Evolutionary conservation across 2,797 vertebrate species (phyloP).

Genomic region (Pseudopleuronectes americanus): DNA sequence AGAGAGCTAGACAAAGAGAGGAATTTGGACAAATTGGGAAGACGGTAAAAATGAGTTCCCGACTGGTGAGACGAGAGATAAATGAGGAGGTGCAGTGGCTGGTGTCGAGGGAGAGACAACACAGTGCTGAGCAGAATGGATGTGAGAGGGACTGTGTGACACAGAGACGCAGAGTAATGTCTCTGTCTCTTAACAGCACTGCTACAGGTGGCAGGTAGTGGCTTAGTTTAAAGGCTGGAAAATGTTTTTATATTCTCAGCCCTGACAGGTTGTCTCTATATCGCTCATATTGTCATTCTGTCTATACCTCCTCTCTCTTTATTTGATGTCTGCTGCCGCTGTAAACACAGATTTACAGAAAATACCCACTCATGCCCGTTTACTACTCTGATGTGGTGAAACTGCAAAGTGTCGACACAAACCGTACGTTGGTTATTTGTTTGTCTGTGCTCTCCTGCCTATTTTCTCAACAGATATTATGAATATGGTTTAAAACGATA

Average conservation of each 20-base stretch:
- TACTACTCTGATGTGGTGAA: too few relatives aligned
- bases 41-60: conserved; percentile 32
- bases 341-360: background rate
- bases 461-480: too few relatives aligned
- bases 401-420: too few relatives aligned
- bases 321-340: conserved; percentile 16
- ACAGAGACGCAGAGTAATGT: conserved; percentile 13
- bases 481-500: too few relatives aligned
- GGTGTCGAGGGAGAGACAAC: conserved; percentile 30
- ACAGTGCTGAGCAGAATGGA: conserved; percentile 42
- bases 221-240: conserved; percentile 2
- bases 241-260: conserved; percentile 5
- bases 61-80: conserved; percentile 44
- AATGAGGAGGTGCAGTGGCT: conserved; percentile 55
- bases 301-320: conserved; percentile 2
- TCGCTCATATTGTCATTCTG: conserved; percentile 3
- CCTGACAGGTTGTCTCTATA: background rate
- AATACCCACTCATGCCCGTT: too few relatives aligned
- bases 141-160: conserved; percentile 18
- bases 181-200: conserved; percentile 31
- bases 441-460: too few relatives aligned
- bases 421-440: too few relatives aligned
- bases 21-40: conserved; percentile 50
- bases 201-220: conserved; percentile 34
- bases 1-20: conserved; percentile 30